These are phyloP conservation scores for Heliconius aoede DNA, from an alignment of 2,888 invertebrate species.

Conservation along the genomic window DNA sequence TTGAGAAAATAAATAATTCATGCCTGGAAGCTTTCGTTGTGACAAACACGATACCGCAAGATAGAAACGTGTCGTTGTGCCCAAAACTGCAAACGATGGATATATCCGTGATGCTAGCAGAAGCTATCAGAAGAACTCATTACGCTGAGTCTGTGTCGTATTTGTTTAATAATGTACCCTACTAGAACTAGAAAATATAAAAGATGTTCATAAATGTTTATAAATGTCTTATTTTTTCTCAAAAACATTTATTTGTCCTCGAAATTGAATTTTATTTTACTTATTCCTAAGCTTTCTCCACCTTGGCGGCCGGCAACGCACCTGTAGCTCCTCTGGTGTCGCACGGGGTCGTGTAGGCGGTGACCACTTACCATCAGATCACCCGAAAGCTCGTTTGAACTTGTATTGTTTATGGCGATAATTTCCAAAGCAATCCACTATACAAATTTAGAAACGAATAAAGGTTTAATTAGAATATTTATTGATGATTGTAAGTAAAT, in stretches of 20 bases:
- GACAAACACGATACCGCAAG: constrained; percentile 96
- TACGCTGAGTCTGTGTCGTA: constrained; percentile 99
- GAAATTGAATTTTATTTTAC: constrained; percentile 2
- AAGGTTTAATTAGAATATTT: not conserved
- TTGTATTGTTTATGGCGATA: not conserved
- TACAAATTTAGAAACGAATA: not conserved
- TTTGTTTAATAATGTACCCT: constrained; percentile 98
- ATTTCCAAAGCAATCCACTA: not conserved
- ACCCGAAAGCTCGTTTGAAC: too few relatives aligned
- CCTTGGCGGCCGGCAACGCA: too few relatives aligned
- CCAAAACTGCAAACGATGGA: constrained; percentile 94
- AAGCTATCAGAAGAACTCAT: constrained; percentile 98
- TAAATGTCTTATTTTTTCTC: not conserved
- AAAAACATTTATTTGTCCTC: not conserved
- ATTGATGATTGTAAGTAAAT: not conserved
- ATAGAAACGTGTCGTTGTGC: constrained; percentile 92
- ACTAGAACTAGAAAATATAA: constrained; percentile 75
- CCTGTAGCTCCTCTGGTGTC: too few relatives aligned
- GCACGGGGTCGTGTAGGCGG: too few relatives aligned
- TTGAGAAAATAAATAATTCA: constrained; percentile 93
- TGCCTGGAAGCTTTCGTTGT: constrained; percentile 95
- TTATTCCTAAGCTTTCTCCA: too few relatives aligned
- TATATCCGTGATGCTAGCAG: constrained; percentile 99
- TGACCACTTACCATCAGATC: too few relatives aligned
- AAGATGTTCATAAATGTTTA: too few relatives aligned